A percentile compares a stretch with the other conserved stretches of the same genome.
Evolutionary conservation across 2,113 vertebrate species (phyloP).

Genomic region (Istiophorus platypterus): DNA sequence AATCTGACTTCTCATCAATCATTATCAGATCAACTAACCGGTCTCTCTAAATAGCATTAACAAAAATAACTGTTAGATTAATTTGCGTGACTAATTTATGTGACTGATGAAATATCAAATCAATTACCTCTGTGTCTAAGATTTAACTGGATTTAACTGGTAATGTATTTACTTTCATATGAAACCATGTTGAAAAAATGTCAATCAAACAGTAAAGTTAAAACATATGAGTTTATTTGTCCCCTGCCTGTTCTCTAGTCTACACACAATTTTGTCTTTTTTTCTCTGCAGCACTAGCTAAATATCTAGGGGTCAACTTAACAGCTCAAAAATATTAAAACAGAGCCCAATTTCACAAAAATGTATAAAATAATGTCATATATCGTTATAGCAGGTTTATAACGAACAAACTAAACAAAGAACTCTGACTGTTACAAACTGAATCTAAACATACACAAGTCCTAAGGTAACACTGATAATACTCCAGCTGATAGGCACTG

Average conservation of each 20-base stretch:
- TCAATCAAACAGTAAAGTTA: conserved; percentile 49
- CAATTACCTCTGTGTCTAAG: background rate
- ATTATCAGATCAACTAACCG: background rate
- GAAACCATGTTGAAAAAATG: conserved; percentile 9
- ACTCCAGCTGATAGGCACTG: conserved; percentile 60
- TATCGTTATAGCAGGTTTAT: conserved; percentile 46
- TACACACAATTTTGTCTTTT: conserved; percentile 83
- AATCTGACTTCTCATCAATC: background rate
- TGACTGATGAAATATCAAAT: background rate
- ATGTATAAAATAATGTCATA: conserved; percentile 60
- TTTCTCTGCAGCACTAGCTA: conserved; percentile 82
- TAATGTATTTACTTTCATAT: background rate
- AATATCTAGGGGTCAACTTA: conserved; percentile 80
- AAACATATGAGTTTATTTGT: conserved; percentile 88
- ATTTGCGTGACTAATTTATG: no score
- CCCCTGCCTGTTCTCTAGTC: conserved; percentile 78
- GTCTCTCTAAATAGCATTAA: background rate
- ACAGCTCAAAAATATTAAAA: conserved; percentile 82
- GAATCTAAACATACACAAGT: conserved; percentile 60
- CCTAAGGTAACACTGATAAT: conserved; percentile 71
- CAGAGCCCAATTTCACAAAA: conserved; percentile 63
- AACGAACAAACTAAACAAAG: conserved; percentile 49
- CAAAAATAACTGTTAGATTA: background rate
- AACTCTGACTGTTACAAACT: conserved; percentile 59
- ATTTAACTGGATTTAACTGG: background rate